Conservation (phyloP, 1,140 invertebrate species). For the Limonius californicus region DNA sequence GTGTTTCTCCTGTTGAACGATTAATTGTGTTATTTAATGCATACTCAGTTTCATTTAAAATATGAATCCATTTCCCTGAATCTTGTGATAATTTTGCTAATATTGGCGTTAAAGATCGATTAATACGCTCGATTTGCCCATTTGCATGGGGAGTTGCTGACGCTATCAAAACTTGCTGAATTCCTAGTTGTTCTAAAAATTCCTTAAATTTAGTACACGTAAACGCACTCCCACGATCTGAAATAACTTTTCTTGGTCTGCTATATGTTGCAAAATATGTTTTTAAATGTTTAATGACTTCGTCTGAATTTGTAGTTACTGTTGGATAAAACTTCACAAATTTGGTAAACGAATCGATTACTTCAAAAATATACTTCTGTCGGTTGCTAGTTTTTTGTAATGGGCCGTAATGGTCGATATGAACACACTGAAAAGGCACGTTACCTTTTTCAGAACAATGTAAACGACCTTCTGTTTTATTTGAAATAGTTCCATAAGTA, state of each 20-base stretch:
- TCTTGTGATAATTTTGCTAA: no score
- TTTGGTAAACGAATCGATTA: conserved; percentile 32
- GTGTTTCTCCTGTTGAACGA: no score
- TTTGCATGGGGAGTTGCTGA: conserved; percentile 2
- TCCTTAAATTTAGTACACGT: conserved; percentile 21
- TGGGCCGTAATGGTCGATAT: conserved; percentile 23
- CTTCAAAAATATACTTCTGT: conserved; percentile 16
- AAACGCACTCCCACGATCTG: conserved; percentile 28
- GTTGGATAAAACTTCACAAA: conserved; percentile 27
- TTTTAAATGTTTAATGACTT: conserved; percentile 26
- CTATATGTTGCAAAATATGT: conserved; percentile 26
- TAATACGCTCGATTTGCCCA: neutral
- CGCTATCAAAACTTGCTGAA: conserved; percentile 1
- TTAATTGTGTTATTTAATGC: no score
- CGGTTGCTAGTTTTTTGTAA: conserved; percentile 8
- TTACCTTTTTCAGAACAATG: conserved; percentile 22
- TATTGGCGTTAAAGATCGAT: neutral
- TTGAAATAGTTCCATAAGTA: conserved; percentile 18
- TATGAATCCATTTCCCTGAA: no score
- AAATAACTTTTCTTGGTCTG: conserved; percentile 20
- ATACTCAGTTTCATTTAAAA: no score
- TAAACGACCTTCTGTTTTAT: conserved; percentile 24
- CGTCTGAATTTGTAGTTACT: conserved; percentile 18
- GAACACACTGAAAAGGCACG: conserved; percentile 22
- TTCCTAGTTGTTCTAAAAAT: neutral